Evolutionary conservation across 2,888 invertebrate genomes (phyloP).

Genomic region (Apantesis nais): DNA sequence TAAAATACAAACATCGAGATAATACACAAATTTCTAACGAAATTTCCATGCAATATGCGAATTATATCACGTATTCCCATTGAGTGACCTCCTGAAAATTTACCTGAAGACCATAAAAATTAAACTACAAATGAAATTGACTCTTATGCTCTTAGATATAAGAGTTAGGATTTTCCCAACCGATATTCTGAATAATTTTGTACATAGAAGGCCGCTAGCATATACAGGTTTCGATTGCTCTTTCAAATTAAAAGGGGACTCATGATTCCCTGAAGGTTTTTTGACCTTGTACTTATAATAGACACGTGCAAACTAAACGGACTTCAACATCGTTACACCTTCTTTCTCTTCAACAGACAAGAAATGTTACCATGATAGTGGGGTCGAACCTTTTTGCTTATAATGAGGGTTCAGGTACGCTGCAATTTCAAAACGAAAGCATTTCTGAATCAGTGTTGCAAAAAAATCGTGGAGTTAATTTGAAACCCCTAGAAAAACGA

Average conservation of each 20-base stretch:
- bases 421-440: slow-evolving; percentile 14
- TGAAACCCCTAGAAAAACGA: slow-evolving; percentile 9
- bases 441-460: slow-evolving; percentile 9
- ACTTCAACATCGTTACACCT: slow-evolving; percentile 36
- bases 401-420: slow-evolving; percentile 17
- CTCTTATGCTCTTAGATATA: slow-evolving; percentile 10
- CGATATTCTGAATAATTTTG: not conserved
- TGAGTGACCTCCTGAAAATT: slow-evolving; percentile 37
- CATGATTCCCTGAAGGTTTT: slow-evolving; percentile 59
- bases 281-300: slow-evolving; percentile 39
- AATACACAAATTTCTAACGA: slow-evolving; percentile 28
- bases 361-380: slow-evolving; percentile 17
- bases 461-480: slow-evolving; percentile 12
- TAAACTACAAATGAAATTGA: slow-evolving; percentile 11
- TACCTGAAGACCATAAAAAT: not conserved
- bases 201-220: slow-evolving; percentile 37
- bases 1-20: slow-evolving; percentile 30
- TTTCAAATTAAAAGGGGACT: slow-evolving; percentile 68
- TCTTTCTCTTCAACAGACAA: slow-evolving; percentile 28
- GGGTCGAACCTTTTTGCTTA: slow-evolving; percentile 18
- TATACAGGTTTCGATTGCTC: slow-evolving; percentile 62
- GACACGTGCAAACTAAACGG: slow-evolving; percentile 43
- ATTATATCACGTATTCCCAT: slow-evolving; percentile 47
- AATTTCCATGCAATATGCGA: slow-evolving; percentile 47
- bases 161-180: not conserved